phyloP scores from a whole-genome alignment of 2,113 vertebrate genomes.

The Psophia crepitans region DNA sequence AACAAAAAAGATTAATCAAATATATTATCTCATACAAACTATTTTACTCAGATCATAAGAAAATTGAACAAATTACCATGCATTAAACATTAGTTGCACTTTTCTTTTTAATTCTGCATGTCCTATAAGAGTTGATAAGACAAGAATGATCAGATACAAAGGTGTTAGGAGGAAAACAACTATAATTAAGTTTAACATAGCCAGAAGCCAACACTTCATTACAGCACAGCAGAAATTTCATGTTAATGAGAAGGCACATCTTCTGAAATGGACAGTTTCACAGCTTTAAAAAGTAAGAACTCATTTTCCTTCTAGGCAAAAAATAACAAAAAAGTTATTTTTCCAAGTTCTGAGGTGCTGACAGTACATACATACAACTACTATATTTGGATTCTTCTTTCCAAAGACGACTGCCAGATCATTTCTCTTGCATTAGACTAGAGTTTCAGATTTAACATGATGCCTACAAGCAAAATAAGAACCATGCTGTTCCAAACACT shows the following conservation, averaged over 20 bases:
- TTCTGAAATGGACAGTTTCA: background rate
- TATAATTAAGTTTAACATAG: conserved; percentile 35
- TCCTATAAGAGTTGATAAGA: conserved; percentile 15
- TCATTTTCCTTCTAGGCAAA: background rate
- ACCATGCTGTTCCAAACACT: background rate
- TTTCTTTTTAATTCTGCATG: conserved; percentile 24
- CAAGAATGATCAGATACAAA: conserved; percentile 2
- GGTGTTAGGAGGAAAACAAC: conserved; percentile 20
- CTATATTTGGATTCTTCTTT: background rate
- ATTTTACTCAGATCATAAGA: conserved; percentile 47
- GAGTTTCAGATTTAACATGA: background rate
- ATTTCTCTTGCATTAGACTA: background rate
- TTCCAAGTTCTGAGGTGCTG: background rate
- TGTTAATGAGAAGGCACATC: background rate
- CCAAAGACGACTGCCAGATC: background rate
- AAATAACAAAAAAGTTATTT: background rate
- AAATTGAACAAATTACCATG: conserved; percentile 45
- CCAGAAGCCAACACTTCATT: background rate
- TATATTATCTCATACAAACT: background rate
- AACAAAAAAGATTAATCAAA: conserved; percentile 19
- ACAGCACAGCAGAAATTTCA: background rate
- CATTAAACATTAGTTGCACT: conserved; percentile 56
- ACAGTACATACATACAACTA: background rate
- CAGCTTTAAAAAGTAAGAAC: background rate
- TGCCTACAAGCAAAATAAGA: background rate